These are phyloP conservation scores for Rutpela maculata DNA, from an alignment of 2,888 invertebrate species.

Conservation along the genomic window DNA sequence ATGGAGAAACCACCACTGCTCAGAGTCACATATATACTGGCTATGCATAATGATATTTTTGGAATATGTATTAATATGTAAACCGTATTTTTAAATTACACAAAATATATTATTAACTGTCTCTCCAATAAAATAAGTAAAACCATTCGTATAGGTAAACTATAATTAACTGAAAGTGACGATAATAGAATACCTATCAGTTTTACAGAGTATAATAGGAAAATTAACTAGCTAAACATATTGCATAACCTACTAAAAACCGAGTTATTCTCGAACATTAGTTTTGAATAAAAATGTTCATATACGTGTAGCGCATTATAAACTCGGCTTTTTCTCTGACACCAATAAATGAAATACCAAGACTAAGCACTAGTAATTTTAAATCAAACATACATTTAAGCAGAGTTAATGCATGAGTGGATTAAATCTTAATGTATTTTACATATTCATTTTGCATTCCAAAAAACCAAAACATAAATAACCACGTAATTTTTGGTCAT, in stretches of 20 bases:
- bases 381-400: slow-evolving; percentile 12
- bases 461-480: slow-evolving; percentile 18
- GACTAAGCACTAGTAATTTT: neutral
- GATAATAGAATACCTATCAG: neutral
- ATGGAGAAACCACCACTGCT: too few relatives aligned
- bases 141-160: neutral
- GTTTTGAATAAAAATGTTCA: slow-evolving; percentile 16
- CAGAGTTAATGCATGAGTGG: slow-evolving; percentile 18
- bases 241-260: slow-evolving; percentile 16
- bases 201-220: neutral
- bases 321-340: neutral
- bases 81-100: neutral
- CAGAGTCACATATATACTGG: too few relatives aligned
- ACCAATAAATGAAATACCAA: slow-evolving; percentile 19
- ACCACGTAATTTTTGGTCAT: slow-evolving; percentile 21
- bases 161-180: neutral
- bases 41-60: too few relatives aligned
- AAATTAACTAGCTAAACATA: neutral
- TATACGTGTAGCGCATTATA: slow-evolving; percentile 9
- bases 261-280: slow-evolving; percentile 11
- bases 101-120: neutral
- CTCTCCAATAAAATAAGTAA: neutral
- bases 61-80: neutral
- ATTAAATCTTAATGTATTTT: slow-evolving; percentile 18
- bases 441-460: slow-evolving; percentile 13